phyloP scores from a whole-genome alignment of 2,888 invertebrate species.

The Campoplex nolae region DNA sequence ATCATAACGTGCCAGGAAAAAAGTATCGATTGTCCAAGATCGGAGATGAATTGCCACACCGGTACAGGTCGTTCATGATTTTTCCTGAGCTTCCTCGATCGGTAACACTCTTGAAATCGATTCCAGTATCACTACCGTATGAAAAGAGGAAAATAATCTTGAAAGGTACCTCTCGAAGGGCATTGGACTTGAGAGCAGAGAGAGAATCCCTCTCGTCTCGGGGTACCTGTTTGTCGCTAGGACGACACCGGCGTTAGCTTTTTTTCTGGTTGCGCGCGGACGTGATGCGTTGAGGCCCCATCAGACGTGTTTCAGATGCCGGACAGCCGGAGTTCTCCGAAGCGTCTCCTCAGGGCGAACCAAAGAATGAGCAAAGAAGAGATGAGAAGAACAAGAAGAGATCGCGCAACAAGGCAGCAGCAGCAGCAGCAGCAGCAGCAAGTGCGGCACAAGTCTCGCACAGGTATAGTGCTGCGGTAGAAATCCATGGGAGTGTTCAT shows the following conservation, averaged over 20 bases:
- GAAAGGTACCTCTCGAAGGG: slow-evolving; percentile 72
- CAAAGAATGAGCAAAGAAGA: slow-evolving; percentile 62
- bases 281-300: slow-evolving; percentile 62
- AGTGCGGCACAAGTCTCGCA: slow-evolving; percentile 73
- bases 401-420: slow-evolving; percentile 68
- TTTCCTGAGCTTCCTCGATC: background rate
- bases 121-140: slow-evolving; percentile 20
- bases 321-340: slow-evolving; percentile 71
- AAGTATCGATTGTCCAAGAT: background rate
- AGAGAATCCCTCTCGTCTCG: slow-evolving; percentile 40
- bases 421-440: slow-evolving; percentile 59
- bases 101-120: slow-evolving; percentile 25
- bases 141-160: slow-evolving; percentile 62
- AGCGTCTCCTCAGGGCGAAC: slow-evolving; percentile 64
- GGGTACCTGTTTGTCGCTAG: slow-evolving; percentile 68
- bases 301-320: slow-evolving; percentile 72
- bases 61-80: background rate
- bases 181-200: slow-evolving; percentile 62
- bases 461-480: slow-evolving; percentile 42
- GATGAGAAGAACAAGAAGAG: slow-evolving; percentile 67
- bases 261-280: slow-evolving; percentile 59
- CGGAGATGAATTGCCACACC: background rate
- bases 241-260: slow-evolving; percentile 76
- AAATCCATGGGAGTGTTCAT: slow-evolving; percentile 36
- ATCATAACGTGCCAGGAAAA: background rate